Evolutionary conservation across 1,140 invertebrate genomes (phyloP), one percentile per base, ranked within the genome.

Genomic region (Dinothrombium tinctorium): DNA sequence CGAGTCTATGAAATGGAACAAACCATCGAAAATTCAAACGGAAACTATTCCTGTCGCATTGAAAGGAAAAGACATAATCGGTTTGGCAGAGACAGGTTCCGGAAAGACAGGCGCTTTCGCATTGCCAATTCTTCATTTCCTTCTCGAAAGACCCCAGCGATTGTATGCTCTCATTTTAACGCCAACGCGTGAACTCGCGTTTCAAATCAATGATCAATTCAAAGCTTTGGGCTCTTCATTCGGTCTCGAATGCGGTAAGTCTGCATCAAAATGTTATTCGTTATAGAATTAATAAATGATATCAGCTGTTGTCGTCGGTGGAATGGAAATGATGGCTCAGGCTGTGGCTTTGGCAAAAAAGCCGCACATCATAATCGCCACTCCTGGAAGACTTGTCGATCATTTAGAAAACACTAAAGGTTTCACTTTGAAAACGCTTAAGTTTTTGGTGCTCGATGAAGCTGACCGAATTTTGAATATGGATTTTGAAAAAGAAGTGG

Each of bases 71-170:
- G 86, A 92, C 58, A 67, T 90, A 14, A 81, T 92, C 28, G 84
- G 79, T 47, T 90, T 99, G 54, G 94, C 94, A 0, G 89, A 96
- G 58, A 99, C 94, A 5, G 41, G 92, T 6, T 95, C 87, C 5
- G 90, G 92, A 12, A 98, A 98, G 64, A 98, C 92, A 1, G 92
- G 77, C 23, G 84, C 92, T 0, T 98, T 98, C 64, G 84, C 84
- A 2, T 54, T 98, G 40, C 92, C 92, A 1, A 94, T 98, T 49
- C 55, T 98, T 9, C 89, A 98, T 54, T 66, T 74, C 0, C 57
- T 96, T 9, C 59, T 96, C 12, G 74, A 87, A 49, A 79, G 73
- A 55, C 87, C 87, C 5, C 87, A 94, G 53, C 63, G 86, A 54
- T 74, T 92, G 50, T 98, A 90, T 66, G 86, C 83, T 5, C 62